Base-by-base conservation (phyloP, 2,113 vertebrate genomes). In the Corydoras sp. region DNA sequence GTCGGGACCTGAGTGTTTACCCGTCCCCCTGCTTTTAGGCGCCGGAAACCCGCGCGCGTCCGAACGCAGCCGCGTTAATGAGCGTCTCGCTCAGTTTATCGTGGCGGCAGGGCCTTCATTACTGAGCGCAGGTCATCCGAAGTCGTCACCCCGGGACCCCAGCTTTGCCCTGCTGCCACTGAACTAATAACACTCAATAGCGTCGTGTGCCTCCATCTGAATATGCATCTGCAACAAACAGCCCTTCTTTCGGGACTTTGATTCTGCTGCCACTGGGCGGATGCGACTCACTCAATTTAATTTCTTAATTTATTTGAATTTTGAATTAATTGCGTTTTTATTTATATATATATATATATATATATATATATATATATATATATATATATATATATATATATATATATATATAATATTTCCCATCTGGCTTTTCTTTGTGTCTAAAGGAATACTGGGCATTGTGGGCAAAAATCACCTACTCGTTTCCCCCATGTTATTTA, bases 171-270 rank as follows among this genome's bases (percentile, higher is more conserved):
- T 53, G 62, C 73, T 77, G 78, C 75, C 71, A 81, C 71, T 77
- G 80, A 83, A 83, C 82, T 83, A 81, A 83, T 79, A 74, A 65
- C 72, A 56, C 48, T 69, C 68, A 69, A 59, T 51, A 69, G 67
- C 62, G 66, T 68, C 71, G 67, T 78, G 75, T 76, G 76, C 55
- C 77, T 77, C 12, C 72, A 73, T 65, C 12, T 14, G 66, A 61
- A 70, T 62, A 60, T 70, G 49, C 62, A 65, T 7, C 69, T 18
- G 24, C 15, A 14, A 49, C 43, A 30, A 12, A 54, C 35, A 62
- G 51, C 62, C 43, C 51, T 43, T 24, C 2, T 24, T 24, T 24
- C 18, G 18, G 18, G 18, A 24, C 18, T 24, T 24, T 24, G 1
- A 1, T 24, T 24, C 18, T 24, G 18, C 18, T 24, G 18, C 18